These are phyloP conservation scores for Trichonephila inaurata DNA, from an alignment of 1,140 invertebrate species.

Conservation along the genomic window DNA sequence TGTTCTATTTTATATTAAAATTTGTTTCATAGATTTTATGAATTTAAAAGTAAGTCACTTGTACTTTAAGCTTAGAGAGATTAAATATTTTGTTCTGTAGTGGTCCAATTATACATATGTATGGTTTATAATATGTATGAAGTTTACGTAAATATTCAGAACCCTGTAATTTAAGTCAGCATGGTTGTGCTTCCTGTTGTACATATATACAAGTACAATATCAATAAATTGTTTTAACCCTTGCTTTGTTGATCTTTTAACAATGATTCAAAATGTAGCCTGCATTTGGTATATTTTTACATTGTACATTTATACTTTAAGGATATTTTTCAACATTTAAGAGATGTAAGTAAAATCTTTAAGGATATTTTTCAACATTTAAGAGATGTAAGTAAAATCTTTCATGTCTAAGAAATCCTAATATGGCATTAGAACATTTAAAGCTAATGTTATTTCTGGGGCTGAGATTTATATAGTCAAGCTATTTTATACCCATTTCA, in stretches of 20 bases:
- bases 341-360: too few species aligned
- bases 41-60: slow-evolving; percentile 8
- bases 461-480: too few species aligned
- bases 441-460: too few species aligned
- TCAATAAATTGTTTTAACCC: slow-evolving; percentile 76
- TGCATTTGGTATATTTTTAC: too few species aligned
- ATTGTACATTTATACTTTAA: too few species aligned
- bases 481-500: too few species aligned
- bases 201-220: slow-evolving; percentile 75
- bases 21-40: slow-evolving; percentile 4
- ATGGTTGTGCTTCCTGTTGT: slow-evolving; percentile 75
- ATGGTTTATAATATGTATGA: slow-evolving; percentile 25
- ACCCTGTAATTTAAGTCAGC: slow-evolving; percentile 73
- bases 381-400: too few species aligned
- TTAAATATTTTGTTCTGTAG: slow-evolving; percentile 22
- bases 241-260: slow-evolving; percentile 40
- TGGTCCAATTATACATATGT: not conserved
- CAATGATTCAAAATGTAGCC: not conserved
- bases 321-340: too few species aligned
- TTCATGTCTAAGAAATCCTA: too few species aligned
- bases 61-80: slow-evolving; percentile 46
- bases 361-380: too few species aligned
- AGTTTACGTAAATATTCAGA: slow-evolving; percentile 52
- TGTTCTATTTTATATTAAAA: not conserved
- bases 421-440: too few species aligned